phyloP scores from a whole-genome alignment of 2,113 vertebrate species.

The Siniperca chuatsi region DNA sequence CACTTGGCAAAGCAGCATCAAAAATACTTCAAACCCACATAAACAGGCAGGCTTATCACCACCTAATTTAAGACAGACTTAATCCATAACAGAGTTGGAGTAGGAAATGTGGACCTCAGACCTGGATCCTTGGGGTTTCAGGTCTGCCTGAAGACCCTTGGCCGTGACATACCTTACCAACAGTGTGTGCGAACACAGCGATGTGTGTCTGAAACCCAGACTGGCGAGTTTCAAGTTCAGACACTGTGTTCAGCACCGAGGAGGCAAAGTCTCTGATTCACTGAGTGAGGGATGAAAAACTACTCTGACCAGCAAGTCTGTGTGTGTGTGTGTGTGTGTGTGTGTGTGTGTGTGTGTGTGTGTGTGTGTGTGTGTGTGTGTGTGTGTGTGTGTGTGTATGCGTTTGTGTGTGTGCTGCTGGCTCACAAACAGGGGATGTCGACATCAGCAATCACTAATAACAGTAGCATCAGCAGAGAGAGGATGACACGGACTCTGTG shows the following conservation, averaged over 20 bases:
- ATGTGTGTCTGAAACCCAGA: not conserved
- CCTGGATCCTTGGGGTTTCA: not conserved
- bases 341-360: slow-evolving; percentile 16
- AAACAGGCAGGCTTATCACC: not conserved
- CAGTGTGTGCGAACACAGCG: not conserved
- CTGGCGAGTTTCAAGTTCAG: not conserved
- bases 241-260: not conserved
- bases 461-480: slow-evolving; percentile 72
- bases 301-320: slow-evolving; percentile 6
- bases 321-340: slow-evolving; percentile 26
- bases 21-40: not conserved
- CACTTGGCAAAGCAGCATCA: not conserved
- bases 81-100: not conserved
- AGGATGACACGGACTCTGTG: slow-evolving; percentile 52
- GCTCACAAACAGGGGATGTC: slow-evolving; percentile 48
- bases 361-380: not conserved
- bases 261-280: slow-evolving; percentile 36
- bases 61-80: not conserved
- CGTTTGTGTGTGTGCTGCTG: slow-evolving; percentile 9
- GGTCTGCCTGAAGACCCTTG: too few relatives aligned
- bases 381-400: slow-evolving; percentile 8
- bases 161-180: not conserved
- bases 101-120: not conserved
- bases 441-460: slow-evolving; percentile 70
- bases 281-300: slow-evolving; percentile 32